Evolutionary conservation across 2,113 vertebrate species (phyloP).

Genomic region (Sarotherodon lohbergeri): DNA sequence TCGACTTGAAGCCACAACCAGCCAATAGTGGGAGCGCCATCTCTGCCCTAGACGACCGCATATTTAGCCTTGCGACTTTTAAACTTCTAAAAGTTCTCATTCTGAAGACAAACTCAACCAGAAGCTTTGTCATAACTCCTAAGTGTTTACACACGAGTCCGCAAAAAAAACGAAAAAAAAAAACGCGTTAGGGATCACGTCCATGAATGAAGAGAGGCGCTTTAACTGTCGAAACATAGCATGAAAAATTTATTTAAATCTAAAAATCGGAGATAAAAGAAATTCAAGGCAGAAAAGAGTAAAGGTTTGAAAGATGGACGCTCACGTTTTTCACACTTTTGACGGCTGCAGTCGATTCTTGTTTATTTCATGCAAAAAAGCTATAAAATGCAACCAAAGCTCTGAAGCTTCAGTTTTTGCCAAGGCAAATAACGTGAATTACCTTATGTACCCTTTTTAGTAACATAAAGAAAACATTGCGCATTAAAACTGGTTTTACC

Average conservation of each 20-base stretch:
- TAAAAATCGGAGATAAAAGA: rapidly evolving
- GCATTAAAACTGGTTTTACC: background rate
- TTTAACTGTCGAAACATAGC: background rate
- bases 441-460: background rate
- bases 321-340: background rate
- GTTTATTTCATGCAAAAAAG: background rate
- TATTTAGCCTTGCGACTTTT: background rate
- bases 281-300: background rate
- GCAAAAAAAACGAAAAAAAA: background rate
- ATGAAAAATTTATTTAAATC: background rate
- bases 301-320: background rate
- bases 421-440: background rate
- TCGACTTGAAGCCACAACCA: conserved; percentile 11
- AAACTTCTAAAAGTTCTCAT: background rate
- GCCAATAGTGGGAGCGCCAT: conserved; percentile 33
- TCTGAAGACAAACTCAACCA: background rate
- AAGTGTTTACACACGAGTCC: conserved; percentile 4
- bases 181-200: background rate
- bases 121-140: background rate
- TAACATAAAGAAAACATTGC: background rate
- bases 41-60: conserved; percentile 1
- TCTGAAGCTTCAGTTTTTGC: background rate
- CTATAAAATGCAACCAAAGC: background rate
- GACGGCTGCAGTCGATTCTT: background rate
- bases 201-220: background rate